Base-by-base conservation (phyloP, 2,113 vertebrate species). In the Sinocyclocheilus anophthalmus region DNA sequence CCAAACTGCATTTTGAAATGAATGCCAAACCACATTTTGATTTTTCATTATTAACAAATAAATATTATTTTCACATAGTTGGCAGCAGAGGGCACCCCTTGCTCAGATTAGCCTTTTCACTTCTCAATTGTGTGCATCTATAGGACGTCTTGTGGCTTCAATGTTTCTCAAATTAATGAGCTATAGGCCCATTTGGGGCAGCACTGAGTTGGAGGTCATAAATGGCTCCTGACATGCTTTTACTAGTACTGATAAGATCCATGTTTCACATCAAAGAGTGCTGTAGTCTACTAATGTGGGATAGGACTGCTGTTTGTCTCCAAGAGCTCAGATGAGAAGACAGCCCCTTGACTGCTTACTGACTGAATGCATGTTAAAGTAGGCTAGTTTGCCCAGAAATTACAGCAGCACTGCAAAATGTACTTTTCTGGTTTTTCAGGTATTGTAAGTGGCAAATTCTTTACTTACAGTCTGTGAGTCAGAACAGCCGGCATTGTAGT, bases 221-320 rank as follows among this genome's bases (percentile, higher is more conserved):
- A 37, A 63, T 63, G 57, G 22, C 57, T 81, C n/a, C 22, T 81
- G 57, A 26, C 78, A 81, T 45, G 33, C 33, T 59, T 59, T 39
- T 39, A 79, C 12, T 30, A 57, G 6, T 8, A 42, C 37, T 81
- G 57, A 63, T 3, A 22, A 59, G 55, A 59, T 59, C 14, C 57
- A 24, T 63, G 6, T 65, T 63, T 63, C 24, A 79, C 76, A 59
- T 59, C 33, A 80, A 63, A 81, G 4, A 39, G 33, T 63, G 39
- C 22, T 11, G n/a, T 45, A 5, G 50, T 4, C 50, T 53, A 18
- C 42, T 65, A 37, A 63, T 61, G 55, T 42, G n/a, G 59, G 39
- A 65, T n/a, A 26, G 3, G 39, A 24, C 33, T 45, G 20, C 30
- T 10, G 9, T 33, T 12, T 57, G 16, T 57, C 55, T 59, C 55